Base-by-base conservation (phyloP, 2,113 vertebrate genomes). In the Takifugu bimaculatus region DNA sequence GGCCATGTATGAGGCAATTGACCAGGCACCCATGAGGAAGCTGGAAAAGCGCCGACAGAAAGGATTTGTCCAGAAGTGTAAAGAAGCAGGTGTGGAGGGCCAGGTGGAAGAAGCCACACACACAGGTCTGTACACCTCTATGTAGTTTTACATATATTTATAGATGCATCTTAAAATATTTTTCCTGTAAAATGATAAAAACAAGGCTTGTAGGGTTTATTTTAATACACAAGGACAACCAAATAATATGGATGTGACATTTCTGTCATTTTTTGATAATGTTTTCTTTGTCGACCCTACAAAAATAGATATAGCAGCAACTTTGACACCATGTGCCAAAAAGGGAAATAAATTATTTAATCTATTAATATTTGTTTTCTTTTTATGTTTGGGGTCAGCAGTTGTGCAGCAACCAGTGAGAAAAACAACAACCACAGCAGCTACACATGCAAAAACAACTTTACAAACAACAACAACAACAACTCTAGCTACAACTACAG, bases 1-100 rank as follows among this genome's bases (percentile, higher is more conserved):
- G 82, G 97, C 97, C 63, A 90, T 99, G 91, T 98, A 98, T 0
- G 97, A 99, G 86, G 87, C 95, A 49, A 96, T 99, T 9, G 97
- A 99, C 77, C 95, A 94, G 82, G 91, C 91, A 1, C 94, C 96
- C 59, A 90, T 97, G 70, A 92, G 97, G 72, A 93, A 87, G 88
- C 88, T 97, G 50, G 96, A 98, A 91, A 98, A 94, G 83, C 81
- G 93, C 13, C 86, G 96, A 56, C 97, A 99, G 89, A 98, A 96
- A 74, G 96, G 94, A 25, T 99, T 99, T 50, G 89, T 99, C 49
- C 95, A 96, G 72, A 93, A 94, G 49, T 99, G 97, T 50, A 97
- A 90, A 87, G 93, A 90, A 51, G 94, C 95, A 3, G 95, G 97
- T 0, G 87, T 95, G 20, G 97, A 99, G 80, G 97, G 97, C 5